phyloP scores from a whole-genome alignment of 2,797 vertebrate species.

The Xenentodon cancila region DNA sequence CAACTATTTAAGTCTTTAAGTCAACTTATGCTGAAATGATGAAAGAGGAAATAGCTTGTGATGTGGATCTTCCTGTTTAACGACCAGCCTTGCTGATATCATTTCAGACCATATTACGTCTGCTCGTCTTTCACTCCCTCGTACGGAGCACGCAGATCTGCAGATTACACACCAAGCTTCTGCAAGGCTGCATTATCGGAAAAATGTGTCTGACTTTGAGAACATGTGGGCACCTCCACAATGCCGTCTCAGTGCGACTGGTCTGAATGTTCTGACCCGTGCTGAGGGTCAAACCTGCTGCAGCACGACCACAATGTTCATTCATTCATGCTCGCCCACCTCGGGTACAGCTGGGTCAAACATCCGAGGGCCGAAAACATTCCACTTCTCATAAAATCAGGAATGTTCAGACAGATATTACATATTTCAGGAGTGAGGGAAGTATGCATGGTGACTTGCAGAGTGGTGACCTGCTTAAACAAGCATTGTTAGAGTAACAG shows the following conservation, averaged over 20 bases:
- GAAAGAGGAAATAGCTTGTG: background rate
- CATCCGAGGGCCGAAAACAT: slow-evolving; percentile 30
- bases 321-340: slow-evolving; percentile 49
- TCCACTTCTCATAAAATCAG: slow-evolving; percentile 24
- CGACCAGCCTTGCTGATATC: background rate
- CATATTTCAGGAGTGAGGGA: background rate
- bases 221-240: slow-evolving; percentile 51
- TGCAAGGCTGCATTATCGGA: slow-evolving; percentile 16
- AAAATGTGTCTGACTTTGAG: slow-evolving; percentile 27
- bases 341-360: slow-evolving; percentile 9
- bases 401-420: slow-evolving; percentile 24
- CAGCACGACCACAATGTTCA: slow-evolving; percentile 53
- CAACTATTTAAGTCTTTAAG: too few species aligned
- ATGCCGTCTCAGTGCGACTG: slow-evolving; percentile 50
- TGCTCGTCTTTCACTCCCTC: too few species aligned
- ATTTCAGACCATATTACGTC: too few species aligned
- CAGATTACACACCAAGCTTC: slow-evolving; percentile 28
- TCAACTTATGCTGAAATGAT: too few species aligned
- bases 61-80: background rate
- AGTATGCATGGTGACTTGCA: background rate
- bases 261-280: slow-evolving; percentile 45
- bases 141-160: slow-evolving; percentile 10
- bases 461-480: background rate
- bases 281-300: slow-evolving; percentile 46
- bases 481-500: slow-evolving; percentile 20